Evolutionary conservation across 1,140 invertebrate species (phyloP).

Genomic region (Drepana arcuata): DNA sequence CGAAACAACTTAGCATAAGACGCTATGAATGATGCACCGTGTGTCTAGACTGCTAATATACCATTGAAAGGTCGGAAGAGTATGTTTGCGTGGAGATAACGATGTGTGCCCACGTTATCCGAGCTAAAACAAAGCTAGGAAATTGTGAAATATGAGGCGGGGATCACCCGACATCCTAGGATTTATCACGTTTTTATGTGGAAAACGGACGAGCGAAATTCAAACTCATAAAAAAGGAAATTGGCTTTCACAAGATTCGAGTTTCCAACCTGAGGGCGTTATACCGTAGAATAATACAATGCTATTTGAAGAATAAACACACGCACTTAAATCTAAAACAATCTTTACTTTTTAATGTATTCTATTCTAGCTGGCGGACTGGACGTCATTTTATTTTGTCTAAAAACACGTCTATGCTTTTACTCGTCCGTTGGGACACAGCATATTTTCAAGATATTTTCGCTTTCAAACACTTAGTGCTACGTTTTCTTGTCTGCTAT

Average conservation of each 20-base stretch:
- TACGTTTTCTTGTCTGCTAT: constrained; percentile 23
- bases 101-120: constrained; percentile 12
- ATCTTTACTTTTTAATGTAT: constrained; percentile 31
- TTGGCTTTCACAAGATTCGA: constrained; percentile 17
- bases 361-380: too few relatives aligned
- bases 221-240: constrained; percentile 11
- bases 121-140: constrained; percentile 26
- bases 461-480: constrained; percentile 25
- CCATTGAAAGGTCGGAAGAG: neutral
- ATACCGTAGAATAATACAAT: constrained; percentile 27
- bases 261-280: constrained; percentile 11
- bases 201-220: constrained; percentile 13
- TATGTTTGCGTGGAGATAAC: neutral
- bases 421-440: constrained; percentile 33
- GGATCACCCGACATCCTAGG: constrained; percentile 30
- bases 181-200: constrained; percentile 37
- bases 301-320: constrained; percentile 39
- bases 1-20: neutral
- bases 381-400: constrained; percentile 46
- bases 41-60: neutral
- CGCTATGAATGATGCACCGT: neutral
- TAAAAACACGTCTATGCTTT: constrained; percentile 55
- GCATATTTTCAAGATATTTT: constrained; percentile 33
- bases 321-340: constrained; percentile 61
- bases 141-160: constrained; percentile 39